A percentile compares a stretch with the other conserved stretches of the same genome.
Evolutionary conservation across 2,888 invertebrate species (phyloP).

Genomic region (Subacronicta megacephala): DNA sequence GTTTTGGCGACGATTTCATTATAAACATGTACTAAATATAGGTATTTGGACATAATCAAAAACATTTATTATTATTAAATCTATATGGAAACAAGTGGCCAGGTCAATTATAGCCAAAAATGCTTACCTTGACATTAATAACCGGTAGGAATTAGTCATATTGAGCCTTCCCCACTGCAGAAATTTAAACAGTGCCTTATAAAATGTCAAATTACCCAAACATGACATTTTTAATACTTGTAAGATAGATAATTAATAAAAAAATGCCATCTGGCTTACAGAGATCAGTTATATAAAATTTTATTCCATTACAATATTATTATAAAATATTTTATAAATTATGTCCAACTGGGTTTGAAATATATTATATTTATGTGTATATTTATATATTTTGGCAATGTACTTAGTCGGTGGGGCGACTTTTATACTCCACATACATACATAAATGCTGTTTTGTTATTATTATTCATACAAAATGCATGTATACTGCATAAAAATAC

Average conservation of each 20-base stretch:
- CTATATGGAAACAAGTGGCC: too few relatives aligned
- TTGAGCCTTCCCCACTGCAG: too few relatives aligned
- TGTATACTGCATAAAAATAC: conserved; percentile 39
- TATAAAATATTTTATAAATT: conserved; percentile 2
- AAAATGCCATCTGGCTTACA: too few relatives aligned
- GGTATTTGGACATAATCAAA: conserved; percentile 11
- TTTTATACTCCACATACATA: conserved; percentile 49
- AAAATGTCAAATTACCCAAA: too few relatives aligned
- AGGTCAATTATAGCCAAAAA: too few relatives aligned
- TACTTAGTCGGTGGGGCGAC: conserved; percentile 58
- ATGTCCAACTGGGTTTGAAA: conserved; percentile 22
- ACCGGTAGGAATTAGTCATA: too few relatives aligned
- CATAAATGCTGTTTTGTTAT: conserved; percentile 60
- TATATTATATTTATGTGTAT: conserved; percentile 25
- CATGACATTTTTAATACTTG: too few relatives aligned
- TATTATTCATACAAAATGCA: conserved; percentile 49
- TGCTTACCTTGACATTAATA: too few relatives aligned
- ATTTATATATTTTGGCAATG: conserved; percentile 53
- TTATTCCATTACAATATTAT: not conserved
- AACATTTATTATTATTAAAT: too few relatives aligned
- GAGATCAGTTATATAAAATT: too few relatives aligned
- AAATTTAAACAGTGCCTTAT: too few relatives aligned
- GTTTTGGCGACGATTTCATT: conserved; percentile 28
- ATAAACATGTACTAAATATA: not conserved
- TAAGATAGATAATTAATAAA: too few relatives aligned